These are phyloP conservation scores for Eudasyphora cyanicolor DNA, from an alignment of 2,888 invertebrate genomes.

Conservation along the genomic window DNA sequence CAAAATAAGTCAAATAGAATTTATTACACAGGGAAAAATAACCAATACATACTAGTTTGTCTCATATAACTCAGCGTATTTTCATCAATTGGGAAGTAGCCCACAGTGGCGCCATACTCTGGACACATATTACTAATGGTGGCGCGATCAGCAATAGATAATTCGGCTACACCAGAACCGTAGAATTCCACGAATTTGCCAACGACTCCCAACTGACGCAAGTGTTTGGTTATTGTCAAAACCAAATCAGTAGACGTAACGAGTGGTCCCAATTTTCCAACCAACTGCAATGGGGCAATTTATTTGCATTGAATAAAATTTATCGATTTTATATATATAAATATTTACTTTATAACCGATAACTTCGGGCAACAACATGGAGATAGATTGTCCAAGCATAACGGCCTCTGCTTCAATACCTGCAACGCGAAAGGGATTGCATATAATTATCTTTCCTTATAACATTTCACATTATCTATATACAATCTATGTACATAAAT, in stretches of 20 bases:
- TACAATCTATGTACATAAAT: too few relatives aligned
- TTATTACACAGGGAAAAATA: slow-evolving; percentile 10
- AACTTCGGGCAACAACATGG: slow-evolving; percentile 97
- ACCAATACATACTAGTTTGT: slow-evolving; percentile 86
- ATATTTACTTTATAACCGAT: slow-evolving; percentile 90
- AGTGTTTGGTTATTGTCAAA: slow-evolving; percentile 96
- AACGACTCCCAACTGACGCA: slow-evolving; percentile 96
- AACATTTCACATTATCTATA: too few relatives aligned
- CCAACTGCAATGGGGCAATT: too few relatives aligned
- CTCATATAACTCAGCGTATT: slow-evolving; percentile 90
- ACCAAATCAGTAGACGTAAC: slow-evolving; percentile 98
- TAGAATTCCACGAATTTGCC: slow-evolving; percentile 99
- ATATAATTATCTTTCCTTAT: too few relatives aligned
- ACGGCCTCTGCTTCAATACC: slow-evolving; percentile 99
- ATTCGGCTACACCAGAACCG: slow-evolving; percentile 93
- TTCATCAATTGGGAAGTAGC: slow-evolving; percentile 95
- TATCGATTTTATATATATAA: neutral
- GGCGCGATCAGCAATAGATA: slow-evolving; percentile 97
- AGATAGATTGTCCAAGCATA: slow-evolving; percentile 98
- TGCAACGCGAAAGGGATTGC: slow-evolving; percentile 67
- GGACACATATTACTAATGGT: slow-evolving; percentile 99
- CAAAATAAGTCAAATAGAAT: slow-evolving; percentile 6
- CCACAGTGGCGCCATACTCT: slow-evolving; percentile 98
- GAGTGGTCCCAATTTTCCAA: slow-evolving; percentile 89
- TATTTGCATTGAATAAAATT: too few relatives aligned